Evolutionary conservation across 1,140 invertebrate species (phyloP), one percentile per base, ranked within the genome.

Genomic region (Drosophila nigrodunni): DNA sequence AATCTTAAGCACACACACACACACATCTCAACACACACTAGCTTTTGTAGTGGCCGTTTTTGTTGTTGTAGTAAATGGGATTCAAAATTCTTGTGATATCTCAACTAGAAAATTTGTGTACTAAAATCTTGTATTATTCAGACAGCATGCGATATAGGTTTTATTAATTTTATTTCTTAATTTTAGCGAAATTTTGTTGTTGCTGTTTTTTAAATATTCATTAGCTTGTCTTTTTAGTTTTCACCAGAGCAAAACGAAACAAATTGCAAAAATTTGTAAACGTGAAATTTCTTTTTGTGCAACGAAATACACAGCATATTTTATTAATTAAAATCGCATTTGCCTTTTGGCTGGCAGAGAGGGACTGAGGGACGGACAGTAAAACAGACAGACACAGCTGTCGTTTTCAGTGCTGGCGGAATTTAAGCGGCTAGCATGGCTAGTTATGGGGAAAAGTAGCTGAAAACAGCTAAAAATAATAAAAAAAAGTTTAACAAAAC

Each of bases 301-400:
- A 89, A 88, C 70, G 74, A 71, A 75, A 82, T 76, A 83, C 83
- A 61, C 34, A 74, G 82, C 83, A 88, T 85, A 89, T 89, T 88
- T 88, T 80, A 89, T 88, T 88, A 88, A 88, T 88, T 88, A 88
- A 88, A 88, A 88, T 89, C 85, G 80, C 80, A 83, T 89, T 89
- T 76, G 69, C 69, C 69, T 72, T 71, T 75, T 83, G 80, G 74
- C 82, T 76, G 78, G 58, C 80, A 68, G 25, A 30, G 25, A 30
- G 25, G 25, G 25, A 30, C 25, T 3, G 25, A 30, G 25, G 25
- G 25, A 30, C 3, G 25, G 25, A 30, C 25, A 30, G 25, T 30
- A 30, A 30, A 30, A 30, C 25, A 30, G 60, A 52, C 62, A 57
- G 54, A 35, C 54, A 65, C 49, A 50, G 72, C 73, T 73, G 69